Evolutionary conservation across 2,888 invertebrate genomes (phyloP), one percentile per base, ranked within the genome.

Genomic region (Dolichopus griseipennis): DNA sequence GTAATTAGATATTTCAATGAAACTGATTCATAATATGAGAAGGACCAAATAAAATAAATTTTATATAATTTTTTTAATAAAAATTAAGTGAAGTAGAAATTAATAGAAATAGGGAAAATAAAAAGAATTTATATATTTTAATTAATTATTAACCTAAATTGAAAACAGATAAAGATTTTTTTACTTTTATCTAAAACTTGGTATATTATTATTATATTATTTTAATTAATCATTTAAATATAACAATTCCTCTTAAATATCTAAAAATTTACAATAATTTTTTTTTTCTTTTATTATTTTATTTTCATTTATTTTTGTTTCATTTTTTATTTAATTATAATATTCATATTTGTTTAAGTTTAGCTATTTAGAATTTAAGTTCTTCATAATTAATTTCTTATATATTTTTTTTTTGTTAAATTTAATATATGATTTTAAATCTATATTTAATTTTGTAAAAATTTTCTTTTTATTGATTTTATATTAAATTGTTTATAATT

Each of bases 361-460:
- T 21, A 21, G 62, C 9, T 62, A 62, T 62, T 62, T 62, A 52
- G 52, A 52, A 52, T 52, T 52, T 52, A 52, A 18, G n/a, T 52
- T 18, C 6, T 52, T 52, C 52, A 12, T 52, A 10, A 37, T 52
- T 52, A 41, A 41, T 52, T 52, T 18, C 12, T 15, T 43, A 12
- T 43, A 43, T 15, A 43, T 43, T 52, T 18, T 18, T 61, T 61
- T 18, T 61, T 61, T 61, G 2, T 20, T 20, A 5, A 61, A 61
- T 61, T 37, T 37, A 37, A 37, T 37, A 37, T 37, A 7, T 10
- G 8, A 10, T 7, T 37, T 37, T 37, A 10, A 10, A 37, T 37
- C 12, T 37, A 8, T 5, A 37, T 37, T 37, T 10, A 37, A 37
- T 7, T 37, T 37, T 37, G 37, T 37, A 37, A 37, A 37, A 37